Conservation (phyloP, 30 jellyfish, hydroid and myxozoan species). For the Phacellophora camtschatica region DNA sequence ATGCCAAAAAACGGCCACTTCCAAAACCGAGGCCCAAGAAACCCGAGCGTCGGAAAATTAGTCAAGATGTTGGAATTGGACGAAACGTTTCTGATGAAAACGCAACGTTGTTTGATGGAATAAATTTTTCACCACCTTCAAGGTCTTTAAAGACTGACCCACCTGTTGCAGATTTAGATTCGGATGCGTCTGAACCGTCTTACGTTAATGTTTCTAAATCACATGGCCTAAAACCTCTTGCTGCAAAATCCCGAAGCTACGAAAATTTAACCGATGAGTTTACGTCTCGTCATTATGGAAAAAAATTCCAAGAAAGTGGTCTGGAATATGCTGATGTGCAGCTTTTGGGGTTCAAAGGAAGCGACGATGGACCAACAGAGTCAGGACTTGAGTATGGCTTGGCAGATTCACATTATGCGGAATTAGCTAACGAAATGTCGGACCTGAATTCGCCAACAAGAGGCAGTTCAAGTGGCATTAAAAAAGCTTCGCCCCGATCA, state of each 20-base stretch:
- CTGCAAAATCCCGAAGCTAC: slow-evolving; percentile 26
- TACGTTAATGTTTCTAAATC: slow-evolving; percentile 36
- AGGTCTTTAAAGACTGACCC: not conserved
- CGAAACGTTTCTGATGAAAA: not conserved
- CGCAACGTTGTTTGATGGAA: not conserved
- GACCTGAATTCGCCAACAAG: not conserved
- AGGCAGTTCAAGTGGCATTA: slow-evolving; percentile 6
- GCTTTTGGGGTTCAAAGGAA: not conserved
- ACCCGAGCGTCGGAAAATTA: slow-evolving; percentile 42
- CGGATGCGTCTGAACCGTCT: slow-evolving; percentile 16
- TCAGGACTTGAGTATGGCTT: not conserved
- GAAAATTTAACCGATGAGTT: slow-evolving; percentile 44
- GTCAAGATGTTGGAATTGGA: not conserved
- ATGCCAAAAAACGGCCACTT: not conserved
- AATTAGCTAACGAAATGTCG: not conserved
- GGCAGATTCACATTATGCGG: not conserved
- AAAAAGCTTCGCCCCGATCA: slow-evolving; percentile 12
- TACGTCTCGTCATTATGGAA: slow-evolving; percentile 16
- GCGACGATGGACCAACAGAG: not conserved
- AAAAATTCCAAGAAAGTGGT: slow-evolving; percentile 25
- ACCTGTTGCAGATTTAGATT: not conserved
- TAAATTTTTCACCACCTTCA: not conserved
- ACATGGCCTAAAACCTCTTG: not conserved
- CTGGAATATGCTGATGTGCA: slow-evolving; percentile 31
- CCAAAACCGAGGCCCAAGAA: slow-evolving; percentile 61